Conservation (phyloP, 2,888 invertebrate species). For the Cryptophagus acutangulus region DNA sequence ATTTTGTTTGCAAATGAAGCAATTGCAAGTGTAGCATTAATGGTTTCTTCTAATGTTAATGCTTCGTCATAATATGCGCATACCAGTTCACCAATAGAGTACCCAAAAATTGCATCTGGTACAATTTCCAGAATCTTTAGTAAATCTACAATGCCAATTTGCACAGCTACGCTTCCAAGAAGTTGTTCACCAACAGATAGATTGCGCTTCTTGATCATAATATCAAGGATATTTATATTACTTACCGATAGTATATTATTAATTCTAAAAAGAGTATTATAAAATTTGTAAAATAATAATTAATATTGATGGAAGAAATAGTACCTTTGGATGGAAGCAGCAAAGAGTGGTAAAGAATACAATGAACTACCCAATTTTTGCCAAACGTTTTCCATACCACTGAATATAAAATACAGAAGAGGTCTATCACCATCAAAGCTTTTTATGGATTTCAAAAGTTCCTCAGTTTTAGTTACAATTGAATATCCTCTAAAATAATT, state of each 20-base stretch:
- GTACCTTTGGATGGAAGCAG: slow-evolving; percentile 62
- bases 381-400: slow-evolving; percentile 91
- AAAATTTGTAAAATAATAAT: too few relatives aligned
- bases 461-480: slow-evolving; percentile 45
- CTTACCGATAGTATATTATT: too few relatives aligned
- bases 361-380: slow-evolving; percentile 74
- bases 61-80: slow-evolving; percentile 89
- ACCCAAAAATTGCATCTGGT: slow-evolving; percentile 49
- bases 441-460: slow-evolving; percentile 20
- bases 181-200: too few relatives aligned
- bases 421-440: neutral
- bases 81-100: slow-evolving; percentile 85
- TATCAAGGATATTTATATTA: too few relatives aligned
- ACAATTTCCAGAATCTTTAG: slow-evolving; percentile 48
- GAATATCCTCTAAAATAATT: slow-evolving; percentile 62
- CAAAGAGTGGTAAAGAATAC: slow-evolving; percentile 69
- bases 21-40: slow-evolving; percentile 44
- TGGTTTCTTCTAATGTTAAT: slow-evolving; percentile 75
- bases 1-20: too few relatives aligned
- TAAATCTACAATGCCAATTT: slow-evolving; percentile 47
- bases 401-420: neutral
- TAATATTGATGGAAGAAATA: too few relatives aligned
- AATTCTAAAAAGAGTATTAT: too few relatives aligned
- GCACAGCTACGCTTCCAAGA: slow-evolving; percentile 55
- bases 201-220: too few relatives aligned